Percentiles rank a stretch among this genome's conserved stretches.
phyloP scores from a whole-genome alignment of 2,113 vertebrate genomes.

The Tragelaphus scriptus region DNA sequence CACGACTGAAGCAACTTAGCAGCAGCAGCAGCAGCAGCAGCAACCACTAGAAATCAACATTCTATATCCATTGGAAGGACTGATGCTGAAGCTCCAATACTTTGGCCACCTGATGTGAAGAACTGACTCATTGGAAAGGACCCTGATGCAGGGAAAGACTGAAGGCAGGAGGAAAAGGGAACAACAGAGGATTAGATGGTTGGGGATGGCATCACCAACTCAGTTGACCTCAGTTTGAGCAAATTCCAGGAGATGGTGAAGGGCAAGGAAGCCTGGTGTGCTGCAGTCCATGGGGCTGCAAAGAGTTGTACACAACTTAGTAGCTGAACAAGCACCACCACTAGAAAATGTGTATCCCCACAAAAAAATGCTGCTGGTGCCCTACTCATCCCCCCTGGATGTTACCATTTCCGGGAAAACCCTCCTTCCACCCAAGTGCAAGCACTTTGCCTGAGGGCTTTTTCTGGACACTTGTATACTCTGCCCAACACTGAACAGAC shows the following conservation, averaged over 20 bases:
- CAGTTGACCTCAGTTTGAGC: background rate
- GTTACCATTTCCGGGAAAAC: background rate
- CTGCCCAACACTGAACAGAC: background rate
- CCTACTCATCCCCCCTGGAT: background rate
- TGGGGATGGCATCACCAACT: background rate
- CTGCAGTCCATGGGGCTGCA: background rate
- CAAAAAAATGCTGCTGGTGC: background rate
- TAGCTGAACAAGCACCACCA: background rate
- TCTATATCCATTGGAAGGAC: no score
- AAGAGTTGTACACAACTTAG: background rate
- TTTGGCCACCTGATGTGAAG: no score
- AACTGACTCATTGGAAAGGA: background rate
- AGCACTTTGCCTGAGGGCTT: background rate
- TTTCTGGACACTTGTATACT: background rate
- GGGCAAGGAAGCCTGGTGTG: background rate
- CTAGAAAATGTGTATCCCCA: background rate
- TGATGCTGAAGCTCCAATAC: no score
- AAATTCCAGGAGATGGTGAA: background rate
- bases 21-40: no score
- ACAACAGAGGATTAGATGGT: background rate
- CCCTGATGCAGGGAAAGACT: background rate
- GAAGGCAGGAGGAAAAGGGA: background rate
- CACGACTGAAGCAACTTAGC: no score
- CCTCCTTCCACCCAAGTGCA: background rate
- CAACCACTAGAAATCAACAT: no score